Base-by-base conservation (phyloP, 2,113 vertebrate species). In the Pelobates fuscus region DNA sequence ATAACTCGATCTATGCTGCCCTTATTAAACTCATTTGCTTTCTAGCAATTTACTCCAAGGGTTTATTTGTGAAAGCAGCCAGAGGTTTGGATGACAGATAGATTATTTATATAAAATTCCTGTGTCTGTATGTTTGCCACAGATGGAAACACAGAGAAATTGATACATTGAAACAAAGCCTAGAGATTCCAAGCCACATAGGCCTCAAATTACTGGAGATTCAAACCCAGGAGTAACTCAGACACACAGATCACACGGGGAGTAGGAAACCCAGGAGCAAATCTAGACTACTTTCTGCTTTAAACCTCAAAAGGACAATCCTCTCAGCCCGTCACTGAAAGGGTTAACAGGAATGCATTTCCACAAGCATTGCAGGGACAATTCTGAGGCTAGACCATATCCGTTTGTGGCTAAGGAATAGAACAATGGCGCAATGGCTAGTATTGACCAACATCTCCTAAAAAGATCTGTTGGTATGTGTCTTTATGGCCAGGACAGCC, bases 121-220 rank as follows among this genome's bases (percentile, higher is more conserved):
- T n/a, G n/a, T n/a, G n/a, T n/a, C n/a, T n/a, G n/a, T n/a, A n/a
- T n/a, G 18, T 1, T 60, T 60, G 70, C 67, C 77, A 77, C 61
- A 41, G 54, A 54, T 55, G 70, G 70, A 61, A 24, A 30, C n/a
- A 27, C 60, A n/a, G 5, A 66, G 43, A 72, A 83, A 77, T 77
- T 68, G 1, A 70, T 70, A n/a, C 43, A 27, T 77, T 77, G 57
- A 71, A 1, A 5, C 23, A 67, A 3, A 15, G 67, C 7, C 60
- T 69, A 10, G 68, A 64, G 12, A 27, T 69, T 71, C 60, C 44
- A 12, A 68, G 76, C 79, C 70, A 58, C 41, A 17, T 0, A 7
- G 60, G 5, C 69, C 69, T 71, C 57, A 61, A 30, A 49, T 62
- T 49, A 71, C 58, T 65, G 62, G 15, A 23, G 24, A n/a, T 43